A percentile compares a stretch with the other conserved stretches of the same genome.
Conservation (phyloP, 2,113 vertebrate species). For the Galemys pyrenaicus region DNA sequence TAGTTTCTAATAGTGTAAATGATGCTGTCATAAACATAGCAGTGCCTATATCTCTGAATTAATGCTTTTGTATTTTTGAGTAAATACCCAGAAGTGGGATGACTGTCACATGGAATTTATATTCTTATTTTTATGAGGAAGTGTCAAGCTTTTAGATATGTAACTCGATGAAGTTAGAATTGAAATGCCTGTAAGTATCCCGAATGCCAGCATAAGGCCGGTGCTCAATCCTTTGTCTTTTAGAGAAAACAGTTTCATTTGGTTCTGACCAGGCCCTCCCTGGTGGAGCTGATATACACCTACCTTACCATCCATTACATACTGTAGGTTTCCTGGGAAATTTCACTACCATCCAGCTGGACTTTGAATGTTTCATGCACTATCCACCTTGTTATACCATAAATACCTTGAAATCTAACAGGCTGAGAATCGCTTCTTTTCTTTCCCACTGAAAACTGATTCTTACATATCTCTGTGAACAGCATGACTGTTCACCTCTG, state of each 20-base stretch:
- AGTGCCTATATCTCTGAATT: no score
- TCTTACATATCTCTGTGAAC: neutral
- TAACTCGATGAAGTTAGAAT: neutral
- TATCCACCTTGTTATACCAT: neutral
- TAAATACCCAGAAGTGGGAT: no score
- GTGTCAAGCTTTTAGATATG: neutral
- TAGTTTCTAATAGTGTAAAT: no score
- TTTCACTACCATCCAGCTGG: neutral
- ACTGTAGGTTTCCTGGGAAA: neutral
- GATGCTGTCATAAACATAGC: no score
- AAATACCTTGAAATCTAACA: neutral
- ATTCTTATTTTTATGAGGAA: neutral
- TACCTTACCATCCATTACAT: neutral
- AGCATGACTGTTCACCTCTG: neutral
- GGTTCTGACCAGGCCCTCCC: neutral
- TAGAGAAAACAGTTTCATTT: neutral
- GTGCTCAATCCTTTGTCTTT: neutral
- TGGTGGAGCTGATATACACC: fast-evolving
- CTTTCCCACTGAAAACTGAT: neutral
- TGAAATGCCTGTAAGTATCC: neutral
- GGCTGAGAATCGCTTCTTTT: neutral
- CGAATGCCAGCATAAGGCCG: neutral
- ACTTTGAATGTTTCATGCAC: neutral
- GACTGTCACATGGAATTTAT: no score
- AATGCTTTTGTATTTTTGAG: no score